Conservation (phyloP, 2,797 vertebrate species). For the Falco naumanni region DNA sequence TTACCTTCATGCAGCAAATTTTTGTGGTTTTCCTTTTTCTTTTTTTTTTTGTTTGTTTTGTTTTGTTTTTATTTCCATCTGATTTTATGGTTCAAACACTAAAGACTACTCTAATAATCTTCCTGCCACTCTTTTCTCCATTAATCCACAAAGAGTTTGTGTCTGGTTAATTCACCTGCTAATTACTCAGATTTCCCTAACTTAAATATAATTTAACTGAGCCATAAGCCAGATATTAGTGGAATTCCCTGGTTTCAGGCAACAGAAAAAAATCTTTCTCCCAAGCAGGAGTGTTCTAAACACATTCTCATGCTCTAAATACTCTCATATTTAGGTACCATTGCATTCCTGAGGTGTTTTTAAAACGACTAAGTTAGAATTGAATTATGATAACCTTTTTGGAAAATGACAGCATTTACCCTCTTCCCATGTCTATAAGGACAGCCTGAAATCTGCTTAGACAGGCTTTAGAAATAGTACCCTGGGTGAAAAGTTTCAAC, state of each 20-base stretch:
- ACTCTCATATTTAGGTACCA: background rate
- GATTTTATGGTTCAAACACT: background rate
- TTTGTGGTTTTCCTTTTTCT: background rate
- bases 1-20: accelerated
- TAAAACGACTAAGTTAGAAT: background rate
- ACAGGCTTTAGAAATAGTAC: background rate
- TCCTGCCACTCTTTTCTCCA: background rate
- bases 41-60: background rate
- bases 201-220: background rate
- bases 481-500: background rate
- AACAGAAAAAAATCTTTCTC: background rate
- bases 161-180: background rate
- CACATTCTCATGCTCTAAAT: background rate
- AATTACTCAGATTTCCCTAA: background rate
- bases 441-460: background rate
- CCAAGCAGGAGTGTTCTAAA: background rate
- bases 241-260: background rate
- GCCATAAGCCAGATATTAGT: background rate
- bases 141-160: background rate
- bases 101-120: background rate
- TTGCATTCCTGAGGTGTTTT: background rate
- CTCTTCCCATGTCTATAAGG: background rate
- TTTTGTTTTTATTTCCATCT: background rate
- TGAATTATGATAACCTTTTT: background rate
- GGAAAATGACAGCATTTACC: background rate